Evolutionary conservation across 2,888 invertebrate species (phyloP).

Genomic region (Sinohyriopsis cumingii): DNA sequence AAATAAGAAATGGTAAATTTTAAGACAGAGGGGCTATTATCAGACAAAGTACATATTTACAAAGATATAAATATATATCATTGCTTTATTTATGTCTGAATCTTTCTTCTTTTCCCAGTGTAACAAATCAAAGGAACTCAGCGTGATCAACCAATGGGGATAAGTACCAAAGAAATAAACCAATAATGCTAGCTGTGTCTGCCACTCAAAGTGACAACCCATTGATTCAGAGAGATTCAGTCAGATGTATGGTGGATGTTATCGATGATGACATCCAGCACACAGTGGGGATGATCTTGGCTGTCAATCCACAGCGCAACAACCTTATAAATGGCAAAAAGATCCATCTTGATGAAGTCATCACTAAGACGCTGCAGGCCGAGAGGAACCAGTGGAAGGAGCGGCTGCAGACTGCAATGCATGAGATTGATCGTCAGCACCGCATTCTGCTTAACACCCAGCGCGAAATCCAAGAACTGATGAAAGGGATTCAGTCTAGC

Average conservation of each 20-base stretch:
- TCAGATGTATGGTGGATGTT: slow-evolving; percentile 1
- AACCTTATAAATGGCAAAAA: slow-evolving; percentile 19
- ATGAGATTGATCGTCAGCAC: slow-evolving; percentile 56
- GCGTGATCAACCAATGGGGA: no score
- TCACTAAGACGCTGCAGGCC: slow-evolving; percentile 45
- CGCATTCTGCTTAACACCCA: slow-evolving; percentile 41
- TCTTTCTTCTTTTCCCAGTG: no score
- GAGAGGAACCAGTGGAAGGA: slow-evolving; percentile 61
- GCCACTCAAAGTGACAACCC: no score
- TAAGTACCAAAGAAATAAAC: no score
- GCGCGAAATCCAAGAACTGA: slow-evolving; percentile 44
- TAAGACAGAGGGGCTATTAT: no score
- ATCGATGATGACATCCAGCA: slow-evolving; percentile 57
- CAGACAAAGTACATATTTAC: no score
- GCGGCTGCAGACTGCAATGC: slow-evolving; percentile 46
- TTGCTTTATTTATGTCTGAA: no score
- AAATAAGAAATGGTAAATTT: no score
- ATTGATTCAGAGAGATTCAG: no score
- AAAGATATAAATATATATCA: no score
- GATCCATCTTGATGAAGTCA: slow-evolving; percentile 21
- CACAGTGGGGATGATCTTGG: slow-evolving; percentile 39
- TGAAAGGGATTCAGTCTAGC: slow-evolving; percentile 28
- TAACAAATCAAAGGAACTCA: no score
- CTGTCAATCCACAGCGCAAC: slow-evolving; percentile 23
- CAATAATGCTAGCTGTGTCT: no score